phyloP scores from a whole-genome alignment of 1,140 invertebrate genomes.

The Polyergus mexicanus region DNA sequence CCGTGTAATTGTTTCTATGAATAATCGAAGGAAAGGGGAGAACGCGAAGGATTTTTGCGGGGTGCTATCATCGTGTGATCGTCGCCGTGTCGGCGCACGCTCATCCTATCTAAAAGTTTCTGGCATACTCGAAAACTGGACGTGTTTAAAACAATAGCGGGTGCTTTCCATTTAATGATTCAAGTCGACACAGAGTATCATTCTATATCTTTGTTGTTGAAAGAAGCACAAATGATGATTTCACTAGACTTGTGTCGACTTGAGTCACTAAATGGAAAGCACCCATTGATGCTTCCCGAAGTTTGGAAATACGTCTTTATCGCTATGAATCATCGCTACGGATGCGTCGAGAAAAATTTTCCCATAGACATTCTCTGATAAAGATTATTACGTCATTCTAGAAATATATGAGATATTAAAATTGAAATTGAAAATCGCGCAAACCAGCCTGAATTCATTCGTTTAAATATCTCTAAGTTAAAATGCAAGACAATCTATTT shows the following conservation, averaged over 20 bases:
- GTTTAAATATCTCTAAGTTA: too few relatives aligned
- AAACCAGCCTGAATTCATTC: too few relatives aligned
- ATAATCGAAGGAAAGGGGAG: conserved; percentile 39
- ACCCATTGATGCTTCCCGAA: too few relatives aligned
- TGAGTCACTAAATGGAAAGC: too few relatives aligned
- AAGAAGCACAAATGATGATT: too few relatives aligned
- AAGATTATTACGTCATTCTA: conserved; percentile 34
- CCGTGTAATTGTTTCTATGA: conserved; percentile 44
- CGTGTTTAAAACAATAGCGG: not conserved
- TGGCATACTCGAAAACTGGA: not conserved
- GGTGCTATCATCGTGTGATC: too few relatives aligned
- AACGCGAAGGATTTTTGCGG: not conserved
- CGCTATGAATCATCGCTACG: conserved; percentile 52
- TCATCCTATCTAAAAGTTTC: conserved; percentile 18
- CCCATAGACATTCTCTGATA: conserved; percentile 27
- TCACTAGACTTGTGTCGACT: too few relatives aligned
- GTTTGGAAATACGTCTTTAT: conserved; percentile 50
- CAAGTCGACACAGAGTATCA: too few relatives aligned
- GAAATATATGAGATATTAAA: conserved; percentile 19
- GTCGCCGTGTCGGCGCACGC: not conserved
- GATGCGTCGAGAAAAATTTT: conserved; percentile 34
- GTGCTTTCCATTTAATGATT: too few relatives aligned
- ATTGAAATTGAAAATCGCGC: too few relatives aligned
- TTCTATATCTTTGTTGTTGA: too few relatives aligned
- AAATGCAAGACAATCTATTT: too few relatives aligned